Evolutionary conservation across 2,797 vertebrate species (phyloP).

Genomic region (Xenops minutus): DNA sequence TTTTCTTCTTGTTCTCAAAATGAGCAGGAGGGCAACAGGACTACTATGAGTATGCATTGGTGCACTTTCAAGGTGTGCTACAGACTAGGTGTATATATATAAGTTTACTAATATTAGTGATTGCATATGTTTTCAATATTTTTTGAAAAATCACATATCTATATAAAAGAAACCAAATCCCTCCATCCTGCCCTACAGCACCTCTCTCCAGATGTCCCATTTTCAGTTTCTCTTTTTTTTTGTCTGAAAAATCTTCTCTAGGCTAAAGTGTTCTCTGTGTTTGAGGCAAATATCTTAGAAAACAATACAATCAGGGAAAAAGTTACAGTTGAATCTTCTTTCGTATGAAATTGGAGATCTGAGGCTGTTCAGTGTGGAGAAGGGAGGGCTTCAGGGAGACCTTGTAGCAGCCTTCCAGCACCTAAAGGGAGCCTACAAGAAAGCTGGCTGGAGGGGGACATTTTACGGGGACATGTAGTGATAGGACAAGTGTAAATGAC

Average conservation of each 20-base stretch:
- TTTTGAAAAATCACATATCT: rapidly evolving
- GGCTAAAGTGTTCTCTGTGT: background rate
- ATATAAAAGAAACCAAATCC: background rate
- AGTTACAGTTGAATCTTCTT: background rate
- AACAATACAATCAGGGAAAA: background rate
- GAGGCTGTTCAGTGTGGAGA: background rate
- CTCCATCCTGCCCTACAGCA: background rate
- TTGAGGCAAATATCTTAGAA: background rate
- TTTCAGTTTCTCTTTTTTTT: background rate
- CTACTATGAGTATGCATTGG: rapidly evolving
- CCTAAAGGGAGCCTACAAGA: background rate
- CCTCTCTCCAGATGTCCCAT: background rate
- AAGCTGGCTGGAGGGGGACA: background rate
- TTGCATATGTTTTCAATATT: background rate
- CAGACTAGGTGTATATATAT: too few relatives aligned
- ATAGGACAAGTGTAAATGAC: background rate
- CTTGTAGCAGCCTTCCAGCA: background rate
- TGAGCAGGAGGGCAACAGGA: background rate
- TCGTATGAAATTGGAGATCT: background rate
- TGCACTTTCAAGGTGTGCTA: background rate
- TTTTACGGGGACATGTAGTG: background rate
- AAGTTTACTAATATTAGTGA: background rate
- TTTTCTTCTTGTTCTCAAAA: background rate
- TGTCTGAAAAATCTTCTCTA: background rate
- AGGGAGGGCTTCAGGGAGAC: background rate